Evolutionary conservation across 2,797 vertebrate genomes (phyloP).

Genomic region (Poecilia gillii): DNA sequence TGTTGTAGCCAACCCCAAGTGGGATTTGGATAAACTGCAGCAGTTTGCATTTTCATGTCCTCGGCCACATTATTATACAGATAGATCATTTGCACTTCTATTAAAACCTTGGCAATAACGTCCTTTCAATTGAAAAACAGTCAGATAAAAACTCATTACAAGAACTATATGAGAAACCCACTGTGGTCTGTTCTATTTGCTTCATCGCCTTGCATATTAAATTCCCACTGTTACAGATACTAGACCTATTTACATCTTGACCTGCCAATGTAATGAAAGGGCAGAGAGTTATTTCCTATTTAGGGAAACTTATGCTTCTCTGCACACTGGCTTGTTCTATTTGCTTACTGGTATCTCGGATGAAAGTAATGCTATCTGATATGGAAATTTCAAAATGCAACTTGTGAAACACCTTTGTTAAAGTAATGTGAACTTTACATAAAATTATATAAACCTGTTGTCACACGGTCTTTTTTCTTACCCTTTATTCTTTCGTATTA

Average conservation of each 20-base stretch:
- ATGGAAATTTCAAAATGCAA: background rate
- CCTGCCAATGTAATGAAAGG: conserved; percentile 5
- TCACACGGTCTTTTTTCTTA: background rate
- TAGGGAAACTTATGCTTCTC: background rate
- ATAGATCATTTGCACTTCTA: background rate
- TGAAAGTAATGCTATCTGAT: background rate
- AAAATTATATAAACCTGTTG: background rate
- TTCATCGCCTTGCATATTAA: background rate
- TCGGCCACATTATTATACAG: background rate
- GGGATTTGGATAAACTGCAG: background rate
- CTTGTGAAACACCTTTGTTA: background rate
- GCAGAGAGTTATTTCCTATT: background rate
- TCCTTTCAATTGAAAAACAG: background rate
- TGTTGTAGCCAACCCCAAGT: background rate
- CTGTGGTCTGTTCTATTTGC: background rate
- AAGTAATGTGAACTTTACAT: background rate
- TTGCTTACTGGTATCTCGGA: background rate
- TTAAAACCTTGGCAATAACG: background rate
- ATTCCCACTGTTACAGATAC: background rate
- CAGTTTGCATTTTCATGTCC: background rate
- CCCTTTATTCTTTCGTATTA: background rate
- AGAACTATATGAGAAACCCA: background rate
- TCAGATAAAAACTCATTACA: background rate
- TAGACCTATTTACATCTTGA: background rate
- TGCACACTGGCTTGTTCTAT: background rate